phyloP scores from a whole-genome alignment of 2,888 invertebrate genomes.

The Drosophila merina region DNA sequence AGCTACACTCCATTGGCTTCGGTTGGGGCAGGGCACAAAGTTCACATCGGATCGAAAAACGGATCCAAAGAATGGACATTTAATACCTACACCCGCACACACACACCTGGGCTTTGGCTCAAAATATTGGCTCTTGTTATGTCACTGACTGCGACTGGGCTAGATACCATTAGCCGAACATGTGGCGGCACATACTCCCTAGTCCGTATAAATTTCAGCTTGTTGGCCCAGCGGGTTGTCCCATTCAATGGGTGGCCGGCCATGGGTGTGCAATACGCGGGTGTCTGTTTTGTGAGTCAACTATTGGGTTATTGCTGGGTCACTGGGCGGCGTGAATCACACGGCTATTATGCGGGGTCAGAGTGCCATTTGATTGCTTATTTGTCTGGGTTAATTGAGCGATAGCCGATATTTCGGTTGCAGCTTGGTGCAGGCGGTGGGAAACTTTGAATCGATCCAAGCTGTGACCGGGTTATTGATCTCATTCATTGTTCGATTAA shows the following conservation, averaged over 20 bases:
- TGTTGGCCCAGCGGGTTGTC: conserved; percentile 47
- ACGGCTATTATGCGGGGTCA: conserved; percentile 42
- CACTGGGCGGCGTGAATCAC: conserved; percentile 57
- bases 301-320: conserved; percentile 35
- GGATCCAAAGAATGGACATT: conserved; percentile 29
- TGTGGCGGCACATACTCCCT: conserved; percentile 13
- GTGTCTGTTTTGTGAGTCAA: conserved; percentile 51
- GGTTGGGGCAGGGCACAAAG: conserved; percentile 45
- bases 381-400: conserved; percentile 42
- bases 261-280: conserved; percentile 20
- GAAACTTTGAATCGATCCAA: conserved; percentile 11
- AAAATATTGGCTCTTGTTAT: conserved; percentile 65
- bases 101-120: conserved; percentile 58
- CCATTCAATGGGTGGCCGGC: conserved; percentile 23
- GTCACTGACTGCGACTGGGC: conserved; percentile 47
- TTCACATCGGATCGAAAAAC: conserved; percentile 22
- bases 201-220: conserved; percentile 24
- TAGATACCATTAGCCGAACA: conserved; percentile 35
- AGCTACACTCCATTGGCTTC: conserved; percentile 67
- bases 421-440: conserved; percentile 1
- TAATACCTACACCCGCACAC: conserved; percentile 11
- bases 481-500: conserved; percentile 4
- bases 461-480: conserved; percentile 22
- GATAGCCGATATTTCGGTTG: conserved; percentile 28
- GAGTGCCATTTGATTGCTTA: conserved; percentile 34